Evolutionary conservation across 2,888 invertebrate genomes (phyloP), one percentile per base, ranked within the genome.

Genomic region (Scelioninae gen. 1): DNA sequence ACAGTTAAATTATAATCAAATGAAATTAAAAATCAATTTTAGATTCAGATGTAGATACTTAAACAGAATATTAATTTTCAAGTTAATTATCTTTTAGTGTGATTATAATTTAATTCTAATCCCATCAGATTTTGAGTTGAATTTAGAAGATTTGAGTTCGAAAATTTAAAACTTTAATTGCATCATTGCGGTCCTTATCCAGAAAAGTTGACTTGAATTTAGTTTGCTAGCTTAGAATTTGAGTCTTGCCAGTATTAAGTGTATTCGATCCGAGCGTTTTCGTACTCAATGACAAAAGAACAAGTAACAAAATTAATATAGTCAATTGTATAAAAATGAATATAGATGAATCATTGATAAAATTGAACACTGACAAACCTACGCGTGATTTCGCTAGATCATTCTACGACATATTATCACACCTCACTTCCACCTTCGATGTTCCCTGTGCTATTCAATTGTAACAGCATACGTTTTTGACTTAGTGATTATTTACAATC

Each of bases 401-500:
- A 77, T 77, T 72, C 47, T 81, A 82, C 75, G 72, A 75, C 84
- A 65, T 51, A 9, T 32, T 55, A 29, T 56, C 63, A 74, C 62
- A 55, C 38, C 62, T 72, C 55, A 68, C 74, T 63, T 60, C 34
- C 75, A 71, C 78, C 53, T 72, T 82, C 63, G 55, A 56, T 80
- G 79, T 74, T 68, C 63, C 74, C 66, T 55, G 62, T 49, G 75
- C 68, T 69, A 60, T 79, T 69, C 63, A 69, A 75, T 58, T 75
- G 45, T 74, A 74, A 74, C 75, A 68, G 29, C 40, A 80, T 80
- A 56, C 55, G 47, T 68, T 77, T 69, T 78, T 63, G 75, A 60
- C 77, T 77, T 82, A 77, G 74, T 62, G 16, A 62, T 84, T 83
- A 65, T 84, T 85, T 84, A 58, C 72, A 66, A 80, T 85, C 75